phyloP scores from a whole-genome alignment of 1,140 invertebrate species.

The Procambarus virginalis region DNA sequence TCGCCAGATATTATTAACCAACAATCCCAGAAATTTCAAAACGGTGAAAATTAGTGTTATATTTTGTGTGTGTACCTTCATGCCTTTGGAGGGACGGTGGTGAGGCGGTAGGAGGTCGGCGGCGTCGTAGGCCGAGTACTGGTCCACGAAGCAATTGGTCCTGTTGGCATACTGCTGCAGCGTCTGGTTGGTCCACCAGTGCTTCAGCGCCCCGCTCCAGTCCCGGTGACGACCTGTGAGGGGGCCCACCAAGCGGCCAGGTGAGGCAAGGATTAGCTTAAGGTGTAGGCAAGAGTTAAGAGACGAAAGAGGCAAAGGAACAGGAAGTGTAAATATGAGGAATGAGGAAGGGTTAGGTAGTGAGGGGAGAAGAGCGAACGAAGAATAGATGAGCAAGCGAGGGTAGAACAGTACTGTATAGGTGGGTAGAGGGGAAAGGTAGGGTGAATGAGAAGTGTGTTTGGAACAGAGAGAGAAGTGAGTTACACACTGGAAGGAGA shows the following conservation, averaged over 20 bases:
- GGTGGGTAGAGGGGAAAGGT: background rate
- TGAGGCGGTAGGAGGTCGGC: constrained; percentile 4
- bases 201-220: background rate
- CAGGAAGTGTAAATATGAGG: no score
- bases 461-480: background rate
- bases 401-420: no score
- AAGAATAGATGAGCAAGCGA: background rate
- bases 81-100: background rate
- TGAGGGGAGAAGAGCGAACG: no score
- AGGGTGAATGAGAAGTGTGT: no score
- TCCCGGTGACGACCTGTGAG: constrained; percentile 23
- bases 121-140: constrained; percentile 37
- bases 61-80: background rate
- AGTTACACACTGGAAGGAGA: background rate
- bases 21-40: no score
- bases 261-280: no score
- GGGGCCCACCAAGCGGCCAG: no score
- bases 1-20: no score
- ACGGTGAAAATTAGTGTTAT: no score
- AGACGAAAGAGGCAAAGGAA: no score
- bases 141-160: constrained; percentile 23
- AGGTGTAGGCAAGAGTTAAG: no score
- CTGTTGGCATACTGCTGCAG: constrained; percentile 15
- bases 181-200: constrained; percentile 43
- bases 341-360: no score